Conservation (phyloP, 2,888 invertebrate species). For the Drosophila birchii region DNA sequence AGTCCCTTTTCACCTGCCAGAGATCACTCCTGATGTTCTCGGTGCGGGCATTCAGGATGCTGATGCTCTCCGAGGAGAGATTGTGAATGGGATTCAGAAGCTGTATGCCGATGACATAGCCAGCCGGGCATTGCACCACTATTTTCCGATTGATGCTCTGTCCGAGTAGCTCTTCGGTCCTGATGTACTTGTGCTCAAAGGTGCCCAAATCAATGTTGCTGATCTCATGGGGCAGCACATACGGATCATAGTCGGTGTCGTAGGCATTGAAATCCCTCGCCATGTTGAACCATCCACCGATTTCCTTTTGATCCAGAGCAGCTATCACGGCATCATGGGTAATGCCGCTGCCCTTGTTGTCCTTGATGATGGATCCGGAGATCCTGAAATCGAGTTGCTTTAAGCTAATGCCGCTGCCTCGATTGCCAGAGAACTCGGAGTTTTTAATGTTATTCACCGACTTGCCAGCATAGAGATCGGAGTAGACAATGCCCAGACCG, state of each 20-base stretch:
- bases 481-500: slow-evolving; percentile 96
- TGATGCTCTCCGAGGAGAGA: slow-evolving; percentile 93
- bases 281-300: slow-evolving; percentile 95
- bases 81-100: slow-evolving; percentile 95
- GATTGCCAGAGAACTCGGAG: slow-evolving; percentile 93
- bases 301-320: slow-evolving; percentile 93
- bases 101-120: slow-evolving; percentile 94
- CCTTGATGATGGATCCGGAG: slow-evolving; percentile 91
- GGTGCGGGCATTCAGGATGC: slow-evolving; percentile 91
- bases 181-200: slow-evolving; percentile 91
- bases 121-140: slow-evolving; percentile 90
- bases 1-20: slow-evolving; percentile 93
- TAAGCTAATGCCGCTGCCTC: slow-evolving; percentile 94
- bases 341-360: slow-evolving; percentile 94
- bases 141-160: slow-evolving; percentile 87
- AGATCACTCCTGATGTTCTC: slow-evolving; percentile 88
- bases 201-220: slow-evolving; percentile 87
- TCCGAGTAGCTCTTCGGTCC: slow-evolving; percentile 89
- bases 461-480: slow-evolving; percentile 95
- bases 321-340: slow-evolving; percentile 95
- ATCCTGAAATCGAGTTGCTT: slow-evolving; percentile 94
- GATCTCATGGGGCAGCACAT: slow-evolving; percentile 88
- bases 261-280: slow-evolving; percentile 88
- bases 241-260: slow-evolving; percentile 90
- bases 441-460: slow-evolving; percentile 92